Base-by-base conservation (phyloP, 1,140 invertebrate species). In the Scaptomyza hsui region DNA sequence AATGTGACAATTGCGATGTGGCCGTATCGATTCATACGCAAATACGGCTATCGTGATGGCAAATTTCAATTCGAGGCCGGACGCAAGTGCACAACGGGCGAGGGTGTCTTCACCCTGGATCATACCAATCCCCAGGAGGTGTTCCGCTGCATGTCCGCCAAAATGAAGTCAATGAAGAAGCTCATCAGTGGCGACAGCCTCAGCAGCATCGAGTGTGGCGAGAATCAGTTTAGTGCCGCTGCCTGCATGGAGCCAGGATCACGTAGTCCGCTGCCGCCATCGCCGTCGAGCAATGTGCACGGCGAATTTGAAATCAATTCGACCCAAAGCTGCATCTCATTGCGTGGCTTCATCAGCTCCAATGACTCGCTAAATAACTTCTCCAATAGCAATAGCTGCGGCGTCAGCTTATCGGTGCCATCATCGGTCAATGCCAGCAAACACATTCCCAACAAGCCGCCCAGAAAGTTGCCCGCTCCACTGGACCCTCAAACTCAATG, bases 51-150 rank as follows among this genome's bases (percentile, higher is more conserved):
- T 72, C 94, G 94, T 63, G 94, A 95, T 75, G 95, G 95, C 35
- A 96, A 95, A 85, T 97, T 98, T 85, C 96, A 95, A 15, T 97
- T 98, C 92, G 96, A 97, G 93, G 96, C 96, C n/a, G 97, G 97
- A 3, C 93, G 97, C 67, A 97, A 97, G 91, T 97, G 96, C 92
- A 94, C 94, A 65, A 96, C 96, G 3, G 97, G 97, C 1, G 96
- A 97, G 92, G 97, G 97, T 1, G 94, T 94, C 9, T 97, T 97
- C 89, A 94, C 94, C 56, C 92, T 97, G 65, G 94, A 96, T 80
- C 95, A 96, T 78, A 94, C 93, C 6, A 96, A 96, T 83, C 95
- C 95, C 48, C 95, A 95, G 73, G 95, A 96, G 91, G 96, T 97
- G 59, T 97, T 95, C 67, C 93, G 95, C 56, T 96, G 95, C 89